Evolutionary conservation across 1,140 invertebrate species (phyloP), one percentile per base, ranked within the genome.

Genomic region (Agrypnia vestita): DNA sequence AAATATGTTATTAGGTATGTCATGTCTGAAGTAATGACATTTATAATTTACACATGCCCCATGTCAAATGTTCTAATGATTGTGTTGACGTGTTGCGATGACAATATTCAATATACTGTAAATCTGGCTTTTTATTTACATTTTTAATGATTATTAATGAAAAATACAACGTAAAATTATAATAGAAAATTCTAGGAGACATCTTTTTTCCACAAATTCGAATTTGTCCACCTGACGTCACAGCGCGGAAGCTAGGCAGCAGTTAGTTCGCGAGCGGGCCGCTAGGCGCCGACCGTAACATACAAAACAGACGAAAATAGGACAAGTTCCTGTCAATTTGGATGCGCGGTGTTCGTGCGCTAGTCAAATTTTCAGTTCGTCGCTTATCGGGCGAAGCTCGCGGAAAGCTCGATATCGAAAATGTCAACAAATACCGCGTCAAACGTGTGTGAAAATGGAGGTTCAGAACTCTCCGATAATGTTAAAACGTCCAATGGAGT

Each of bases 371-470:
- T 19, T 21, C 25, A 19, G 43, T 35, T 64, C 35, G 64, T 11
- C 9, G 15, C 9, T 21, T 51, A 17, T 59, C 64, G 51, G 76
- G 67, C 53, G n/a, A 56, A 78, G 53, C 67, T 61, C 25, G 11
- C 35, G 64, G 15, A 77, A 67, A 71, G 76, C 64, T 71, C 76
- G 12, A 0, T 35, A 13, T n/a, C 61, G 21, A 53, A 77, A 64
- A 77, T 78, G 80, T 72, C 79, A 53, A 81, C 69, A 73, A 44
- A 19, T 19, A 81, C 64, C 47, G 67, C 47, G 43, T 25, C 69
- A 56, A 69, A 76, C 47, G 46, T 55, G 1, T 72, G 71, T 51
- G 51, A 51, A 49, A 72, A 43, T 10, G 9, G 15, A 0, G 15
- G 35, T 17, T 35, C n/a, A 9, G 49, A 46, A 17, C 13, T 9